phyloP scores from a whole-genome alignment of 64 coral and sea anemone species.

The Dendrophyllia cribrosa region DNA sequence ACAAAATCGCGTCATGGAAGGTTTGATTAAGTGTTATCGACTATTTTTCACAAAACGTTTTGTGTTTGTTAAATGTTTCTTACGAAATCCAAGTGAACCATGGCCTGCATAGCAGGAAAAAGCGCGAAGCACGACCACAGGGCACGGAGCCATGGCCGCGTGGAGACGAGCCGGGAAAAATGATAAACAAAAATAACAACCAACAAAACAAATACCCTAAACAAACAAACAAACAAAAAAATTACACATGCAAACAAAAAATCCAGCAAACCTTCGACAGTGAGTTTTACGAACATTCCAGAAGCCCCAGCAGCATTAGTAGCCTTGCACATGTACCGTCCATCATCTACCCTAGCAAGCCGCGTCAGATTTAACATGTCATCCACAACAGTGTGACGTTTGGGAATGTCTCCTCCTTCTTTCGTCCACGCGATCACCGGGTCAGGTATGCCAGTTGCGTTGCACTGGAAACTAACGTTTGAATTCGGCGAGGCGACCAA shows the following conservation, averaged over 20 bases:
- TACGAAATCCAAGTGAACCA: too few relatives aligned
- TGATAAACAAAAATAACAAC: too few relatives aligned
- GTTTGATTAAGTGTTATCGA: too few relatives aligned
- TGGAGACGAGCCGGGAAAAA: too few relatives aligned
- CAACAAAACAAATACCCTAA: too few relatives aligned
- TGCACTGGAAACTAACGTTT: slow-evolving; percentile 79
- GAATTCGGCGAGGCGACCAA: slow-evolving; percentile 44
- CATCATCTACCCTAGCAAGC: slow-evolving; percentile 59
- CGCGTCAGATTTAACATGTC: slow-evolving; percentile 49
- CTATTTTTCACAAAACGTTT: too few relatives aligned
- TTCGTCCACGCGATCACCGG: slow-evolving; percentile 83
- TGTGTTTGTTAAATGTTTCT: too few relatives aligned
- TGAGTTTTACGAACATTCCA: slow-evolving; percentile 25
- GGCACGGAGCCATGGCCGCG: too few relatives aligned
- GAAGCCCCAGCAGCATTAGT: slow-evolving; percentile 74
- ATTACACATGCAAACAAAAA: not conserved
- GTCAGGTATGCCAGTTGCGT: slow-evolving; percentile 72
- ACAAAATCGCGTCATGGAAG: too few relatives aligned
- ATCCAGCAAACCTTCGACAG: slow-evolving; percentile 75
- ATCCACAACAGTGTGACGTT: slow-evolving; percentile 32
- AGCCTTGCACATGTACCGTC: slow-evolving; percentile 76
- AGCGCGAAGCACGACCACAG: too few relatives aligned
- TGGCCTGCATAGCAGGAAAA: too few relatives aligned
- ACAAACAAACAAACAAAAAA: too few relatives aligned
- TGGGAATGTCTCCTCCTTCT: slow-evolving; percentile 57